phyloP scores from a whole-genome alignment of 2,113 vertebrate species.

The Neodon shergylaensis region DNA sequence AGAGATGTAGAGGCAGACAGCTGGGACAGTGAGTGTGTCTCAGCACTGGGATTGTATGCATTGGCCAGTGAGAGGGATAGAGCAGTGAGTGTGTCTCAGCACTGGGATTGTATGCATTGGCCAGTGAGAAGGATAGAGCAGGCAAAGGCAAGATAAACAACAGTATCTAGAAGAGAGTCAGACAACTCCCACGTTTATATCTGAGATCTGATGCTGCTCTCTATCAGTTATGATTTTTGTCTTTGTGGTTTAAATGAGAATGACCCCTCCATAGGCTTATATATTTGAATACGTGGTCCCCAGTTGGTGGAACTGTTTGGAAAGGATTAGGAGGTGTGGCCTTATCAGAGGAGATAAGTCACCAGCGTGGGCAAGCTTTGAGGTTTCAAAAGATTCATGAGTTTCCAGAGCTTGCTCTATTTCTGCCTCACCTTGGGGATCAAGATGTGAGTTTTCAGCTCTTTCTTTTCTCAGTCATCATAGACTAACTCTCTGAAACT shows the following conservation, averaged over 20 bases:
- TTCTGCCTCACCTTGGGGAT: background rate
- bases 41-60: background rate
- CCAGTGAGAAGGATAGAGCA: background rate
- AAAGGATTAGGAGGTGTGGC: background rate
- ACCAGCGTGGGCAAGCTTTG: background rate
- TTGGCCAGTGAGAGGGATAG: background rate
- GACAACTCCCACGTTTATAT: background rate
- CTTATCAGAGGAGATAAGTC: background rate
- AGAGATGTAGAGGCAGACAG: background rate
- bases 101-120: background rate
- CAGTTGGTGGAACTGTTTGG: background rate
- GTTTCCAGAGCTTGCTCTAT: background rate
- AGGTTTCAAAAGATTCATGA: background rate
- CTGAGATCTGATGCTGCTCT: conserved; percentile 15
- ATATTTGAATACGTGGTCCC: background rate
- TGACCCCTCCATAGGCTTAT: background rate
- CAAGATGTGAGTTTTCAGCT: background rate
- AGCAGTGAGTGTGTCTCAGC: background rate
- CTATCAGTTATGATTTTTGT: background rate
- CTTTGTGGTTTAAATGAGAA: background rate
- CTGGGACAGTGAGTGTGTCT: background rate
- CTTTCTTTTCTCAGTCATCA: background rate
- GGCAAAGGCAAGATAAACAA: conserved; percentile 6
- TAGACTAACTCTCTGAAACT: background rate
- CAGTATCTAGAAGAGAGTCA: background rate